A percentile compares a stretch with the other conserved stretches of the same genome.
Conservation (phyloP, 2,888 invertebrate genomes). For the Aspidiotus destructor region DNA sequence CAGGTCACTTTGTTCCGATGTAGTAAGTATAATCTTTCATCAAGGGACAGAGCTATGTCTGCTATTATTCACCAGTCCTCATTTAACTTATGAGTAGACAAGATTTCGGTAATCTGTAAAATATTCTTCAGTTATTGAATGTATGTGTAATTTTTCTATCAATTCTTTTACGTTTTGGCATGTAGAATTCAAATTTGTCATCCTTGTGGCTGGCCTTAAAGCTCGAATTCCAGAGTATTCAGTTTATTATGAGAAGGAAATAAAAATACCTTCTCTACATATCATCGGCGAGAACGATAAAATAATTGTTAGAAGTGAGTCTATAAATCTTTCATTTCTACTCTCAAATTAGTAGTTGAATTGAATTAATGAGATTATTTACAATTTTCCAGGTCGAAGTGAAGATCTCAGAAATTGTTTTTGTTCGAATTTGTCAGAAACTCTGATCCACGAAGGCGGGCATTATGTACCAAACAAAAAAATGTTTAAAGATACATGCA, state of each 20-base stretch:
- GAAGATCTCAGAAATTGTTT: not conserved
- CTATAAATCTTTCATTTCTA: not conserved
- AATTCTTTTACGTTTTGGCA: not conserved
- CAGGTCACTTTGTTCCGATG: too few species aligned
- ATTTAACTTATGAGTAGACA: too few species aligned
- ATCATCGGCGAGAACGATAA: conserved; percentile 19
- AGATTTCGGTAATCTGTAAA: too few species aligned
- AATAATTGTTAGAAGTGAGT: conserved; percentile 10
- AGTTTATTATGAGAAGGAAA: conserved; percentile 9
- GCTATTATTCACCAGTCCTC: too few species aligned
- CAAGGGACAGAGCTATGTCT: too few species aligned
- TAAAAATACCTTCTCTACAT: conserved; percentile 20
- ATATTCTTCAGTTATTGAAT: too few species aligned
- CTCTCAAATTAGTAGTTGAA: too few species aligned
- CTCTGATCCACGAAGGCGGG: not conserved
- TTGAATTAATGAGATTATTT: not conserved
- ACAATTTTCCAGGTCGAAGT: not conserved
- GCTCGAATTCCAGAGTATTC: conserved; percentile 6
- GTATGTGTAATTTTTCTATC: not conserved
- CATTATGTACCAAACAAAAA: conserved; percentile 4
- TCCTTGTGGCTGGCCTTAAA: conserved; percentile 16
- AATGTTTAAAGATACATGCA: not conserved
- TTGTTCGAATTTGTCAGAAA: not conserved
- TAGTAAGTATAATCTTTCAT: too few species aligned
- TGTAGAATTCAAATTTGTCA: conserved; percentile 17